These are phyloP conservation scores for Orussus abietinus DNA, from an alignment of 1,140 invertebrate species.

Conservation along the genomic window DNA sequence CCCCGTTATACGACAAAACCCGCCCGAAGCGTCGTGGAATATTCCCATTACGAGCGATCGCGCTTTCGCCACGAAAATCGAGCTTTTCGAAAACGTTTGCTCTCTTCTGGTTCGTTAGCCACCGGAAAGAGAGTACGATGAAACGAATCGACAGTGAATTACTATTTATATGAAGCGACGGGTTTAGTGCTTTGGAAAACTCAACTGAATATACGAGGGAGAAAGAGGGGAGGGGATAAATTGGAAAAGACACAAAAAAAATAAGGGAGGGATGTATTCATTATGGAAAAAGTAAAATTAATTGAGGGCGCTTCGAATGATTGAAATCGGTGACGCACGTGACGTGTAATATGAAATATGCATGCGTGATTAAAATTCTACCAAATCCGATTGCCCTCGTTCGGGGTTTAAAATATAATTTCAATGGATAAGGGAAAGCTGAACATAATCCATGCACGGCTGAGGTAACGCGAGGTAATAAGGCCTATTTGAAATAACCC, in stretches of 20 bases:
- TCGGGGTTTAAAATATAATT: too few relatives aligned
- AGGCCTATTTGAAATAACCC: too few relatives aligned
- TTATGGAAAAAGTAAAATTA: constrained; percentile 1
- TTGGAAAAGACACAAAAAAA: constrained; percentile 1
- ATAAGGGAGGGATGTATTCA: neutral
- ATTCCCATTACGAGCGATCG: constrained; percentile 19
- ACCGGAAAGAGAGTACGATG: too few relatives aligned
- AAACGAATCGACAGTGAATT: constrained; percentile 26
- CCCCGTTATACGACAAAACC: constrained; percentile 16
- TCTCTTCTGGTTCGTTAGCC: too few relatives aligned
- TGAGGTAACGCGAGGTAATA: too few relatives aligned
- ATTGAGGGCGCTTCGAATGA: neutral
- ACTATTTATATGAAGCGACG: constrained; percentile 29
- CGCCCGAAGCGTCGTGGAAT: constrained; percentile 17
- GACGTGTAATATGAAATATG: neutral
- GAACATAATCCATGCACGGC: too few relatives aligned
- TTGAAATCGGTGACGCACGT: neutral
- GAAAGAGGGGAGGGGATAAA: constrained; percentile 10
- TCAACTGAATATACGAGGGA: neutral
- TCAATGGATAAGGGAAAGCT: too few relatives aligned
- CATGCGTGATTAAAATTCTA: neutral
- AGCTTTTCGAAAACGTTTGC: too few relatives aligned
- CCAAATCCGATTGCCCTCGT: too few relatives aligned
- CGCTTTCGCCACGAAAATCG: constrained; percentile 17
- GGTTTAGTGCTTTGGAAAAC: constrained; percentile 15